Conservation (phyloP, 2,797 vertebrate genomes). For the Protosalanx chinensis region DNA sequence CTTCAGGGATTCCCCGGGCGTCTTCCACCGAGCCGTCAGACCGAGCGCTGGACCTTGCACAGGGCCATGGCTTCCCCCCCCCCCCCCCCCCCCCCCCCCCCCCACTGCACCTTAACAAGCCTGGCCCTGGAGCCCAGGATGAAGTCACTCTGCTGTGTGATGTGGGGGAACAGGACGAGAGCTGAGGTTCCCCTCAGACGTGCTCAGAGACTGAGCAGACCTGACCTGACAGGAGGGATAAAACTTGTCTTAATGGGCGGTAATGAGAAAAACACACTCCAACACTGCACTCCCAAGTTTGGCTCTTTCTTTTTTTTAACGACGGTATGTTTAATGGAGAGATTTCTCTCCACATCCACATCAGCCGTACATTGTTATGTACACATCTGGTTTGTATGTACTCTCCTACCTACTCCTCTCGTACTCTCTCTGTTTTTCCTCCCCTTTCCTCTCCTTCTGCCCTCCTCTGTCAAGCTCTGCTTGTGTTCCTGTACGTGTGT, state of each 20-base stretch:
- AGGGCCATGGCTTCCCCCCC: not conserved
- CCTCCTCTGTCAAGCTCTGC: not conserved
- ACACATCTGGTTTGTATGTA: constrained; percentile 1
- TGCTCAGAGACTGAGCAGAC: constrained; percentile 13
- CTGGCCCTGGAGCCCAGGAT: constrained; percentile 2
- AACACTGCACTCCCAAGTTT: not conserved
- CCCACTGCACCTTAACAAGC: constrained; percentile 6
- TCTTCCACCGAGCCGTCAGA: constrained; percentile 7
- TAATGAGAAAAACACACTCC: constrained; percentile 29
- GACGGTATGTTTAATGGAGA: not conserved
- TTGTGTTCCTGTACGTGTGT: constrained; percentile 29
- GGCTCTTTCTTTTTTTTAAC: not conserved
- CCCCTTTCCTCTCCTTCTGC: not conserved
- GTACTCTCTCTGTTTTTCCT: not conserved
- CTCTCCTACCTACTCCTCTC: not conserved
- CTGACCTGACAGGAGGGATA: constrained; percentile 15
- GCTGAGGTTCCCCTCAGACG: no score
- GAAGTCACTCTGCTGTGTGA: constrained; percentile 11
- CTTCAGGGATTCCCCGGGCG: not conserved
- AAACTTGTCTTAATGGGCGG: constrained; percentile 24
- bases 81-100: not conserved
- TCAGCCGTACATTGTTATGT: constrained; percentile 4
- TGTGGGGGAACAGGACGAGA: constrained; percentile 12
- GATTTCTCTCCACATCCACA: constrained; percentile 2
- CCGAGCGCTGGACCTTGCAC: constrained; percentile 8